Evolutionary conservation across 2,113 vertebrate genomes (phyloP), one percentile per base, ranked within the genome.

Genomic region (Myrmophylax atrothorax): DNA sequence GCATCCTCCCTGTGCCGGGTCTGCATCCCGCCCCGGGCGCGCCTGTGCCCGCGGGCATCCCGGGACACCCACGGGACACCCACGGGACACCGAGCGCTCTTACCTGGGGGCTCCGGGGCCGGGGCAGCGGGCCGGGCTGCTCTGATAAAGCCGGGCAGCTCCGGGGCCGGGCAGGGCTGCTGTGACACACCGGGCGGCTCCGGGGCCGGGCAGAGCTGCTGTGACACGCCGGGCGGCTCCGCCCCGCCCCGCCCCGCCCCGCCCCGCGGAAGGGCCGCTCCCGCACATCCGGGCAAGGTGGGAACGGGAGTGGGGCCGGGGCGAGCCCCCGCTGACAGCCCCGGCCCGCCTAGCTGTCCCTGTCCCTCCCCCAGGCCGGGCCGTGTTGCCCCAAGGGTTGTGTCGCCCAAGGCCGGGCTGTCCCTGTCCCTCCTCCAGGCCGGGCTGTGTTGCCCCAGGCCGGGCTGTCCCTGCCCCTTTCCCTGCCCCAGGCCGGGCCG

Each of bases 81-180:
- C 35, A 49, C 49, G 7, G 13, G 33, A 10, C 37, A 26, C 28
- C 6, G n/a, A 53, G 17, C n/a, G 25, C 24, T 52, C 89, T 79
- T 67, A 79, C 89, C 89, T 73, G 11, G 12, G 28, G 7, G 17
- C 33, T 26, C 12, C 9, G 29, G 14, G 53, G 28, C 22, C 12
- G 6, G 35, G 35, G 20, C 7, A 11, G 18, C n/a, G 3, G 38
- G 38, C 10, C 24, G 8, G 5, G 18, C 38, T 12, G 10, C 0
- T 0, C 3, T 4, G 18, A 33, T 22, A 50, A 50, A 8, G 17
- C 14, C 5, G 4, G 3, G 8, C 26, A 10, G 49, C 6, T 17
- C 67, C 68, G 50, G 38, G 40, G 40, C 40, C 40, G 40, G 40
- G 40, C 14, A 13, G 40, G 40, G 40, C 40, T 42, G 40, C 40